Evolutionary conservation across 2,888 invertebrate genomes (phyloP).

Genomic region (Carcina quercana): DNA sequence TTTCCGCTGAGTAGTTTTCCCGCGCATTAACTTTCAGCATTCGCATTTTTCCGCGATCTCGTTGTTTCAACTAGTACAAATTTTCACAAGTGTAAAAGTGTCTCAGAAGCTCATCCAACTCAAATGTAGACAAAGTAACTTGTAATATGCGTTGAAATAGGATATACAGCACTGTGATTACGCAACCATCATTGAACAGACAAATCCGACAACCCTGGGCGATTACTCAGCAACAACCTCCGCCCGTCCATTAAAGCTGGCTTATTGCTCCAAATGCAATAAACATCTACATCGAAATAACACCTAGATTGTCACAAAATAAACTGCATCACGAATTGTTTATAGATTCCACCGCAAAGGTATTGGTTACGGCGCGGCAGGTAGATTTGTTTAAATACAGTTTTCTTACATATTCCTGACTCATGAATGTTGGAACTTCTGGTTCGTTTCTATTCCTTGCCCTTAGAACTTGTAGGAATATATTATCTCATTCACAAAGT

Average conservation of each 20-base stretch:
- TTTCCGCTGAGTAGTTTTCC: too few species aligned
- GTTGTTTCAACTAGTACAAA: neutral
- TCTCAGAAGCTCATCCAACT: too few species aligned
- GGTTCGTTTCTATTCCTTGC: too few species aligned
- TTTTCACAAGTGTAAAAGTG: too few species aligned
- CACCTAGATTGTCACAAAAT: constrained; percentile 19
- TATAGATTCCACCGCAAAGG: neutral
- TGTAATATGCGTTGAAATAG: too few species aligned
- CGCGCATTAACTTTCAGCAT: too few species aligned
- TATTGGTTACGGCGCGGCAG: neutral
- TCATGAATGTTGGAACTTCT: too few species aligned
- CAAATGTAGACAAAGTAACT: neutral
- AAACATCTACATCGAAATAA: constrained; percentile 29
- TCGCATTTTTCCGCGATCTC: too few species aligned
- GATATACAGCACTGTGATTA: neutral
- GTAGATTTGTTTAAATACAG: too few species aligned
- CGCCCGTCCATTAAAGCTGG: constrained; percentile 31
- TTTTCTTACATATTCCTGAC: too few species aligned
- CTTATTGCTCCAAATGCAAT: constrained; percentile 27
- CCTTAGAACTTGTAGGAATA: too few species aligned
- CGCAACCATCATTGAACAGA: constrained; percentile 7
- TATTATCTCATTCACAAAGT: too few species aligned
- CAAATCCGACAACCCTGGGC: constrained; percentile 17
- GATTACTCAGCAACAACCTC: constrained; percentile 36
- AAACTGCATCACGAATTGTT: constrained; percentile 1